These are phyloP conservation scores for Eonycteris spelaea DNA, from an alignment of 2,113 vertebrate species.

Conservation along the genomic window DNA sequence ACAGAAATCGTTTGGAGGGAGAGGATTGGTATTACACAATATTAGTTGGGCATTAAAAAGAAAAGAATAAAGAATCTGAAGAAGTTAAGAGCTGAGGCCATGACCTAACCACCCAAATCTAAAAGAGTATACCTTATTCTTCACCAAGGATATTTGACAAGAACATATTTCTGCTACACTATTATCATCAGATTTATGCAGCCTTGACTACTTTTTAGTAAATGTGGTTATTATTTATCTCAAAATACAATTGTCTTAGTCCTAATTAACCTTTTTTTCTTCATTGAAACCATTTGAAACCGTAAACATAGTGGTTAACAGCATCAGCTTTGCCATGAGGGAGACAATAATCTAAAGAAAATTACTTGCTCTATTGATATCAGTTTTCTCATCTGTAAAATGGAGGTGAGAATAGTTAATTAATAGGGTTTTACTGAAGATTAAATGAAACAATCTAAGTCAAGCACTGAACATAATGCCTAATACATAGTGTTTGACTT, in stretches of 20 bases:
- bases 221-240: neutral
- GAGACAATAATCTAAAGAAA: neutral
- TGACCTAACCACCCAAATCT: neutral
- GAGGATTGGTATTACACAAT: neutral
- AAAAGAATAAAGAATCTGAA: neutral
- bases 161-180: neutral
- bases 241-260: neutral
- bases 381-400: slow-evolving; percentile 8
- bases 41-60: neutral
- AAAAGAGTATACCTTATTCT: neutral
- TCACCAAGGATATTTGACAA: neutral
- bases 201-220: neutral
- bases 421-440: neutral
- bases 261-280: neutral
- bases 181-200: neutral
- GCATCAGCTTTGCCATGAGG: neutral
- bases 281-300: neutral
- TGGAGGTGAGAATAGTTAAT: neutral
- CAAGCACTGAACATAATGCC: neutral
- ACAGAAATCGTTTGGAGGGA: neutral
- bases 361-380: neutral
- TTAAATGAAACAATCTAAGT: neutral
- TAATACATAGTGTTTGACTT: neutral
- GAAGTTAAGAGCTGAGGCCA: neutral
- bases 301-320: neutral